phyloP scores from a whole-genome alignment of 2,113 vertebrate genomes.

The Hippocampus barbouri region DNA sequence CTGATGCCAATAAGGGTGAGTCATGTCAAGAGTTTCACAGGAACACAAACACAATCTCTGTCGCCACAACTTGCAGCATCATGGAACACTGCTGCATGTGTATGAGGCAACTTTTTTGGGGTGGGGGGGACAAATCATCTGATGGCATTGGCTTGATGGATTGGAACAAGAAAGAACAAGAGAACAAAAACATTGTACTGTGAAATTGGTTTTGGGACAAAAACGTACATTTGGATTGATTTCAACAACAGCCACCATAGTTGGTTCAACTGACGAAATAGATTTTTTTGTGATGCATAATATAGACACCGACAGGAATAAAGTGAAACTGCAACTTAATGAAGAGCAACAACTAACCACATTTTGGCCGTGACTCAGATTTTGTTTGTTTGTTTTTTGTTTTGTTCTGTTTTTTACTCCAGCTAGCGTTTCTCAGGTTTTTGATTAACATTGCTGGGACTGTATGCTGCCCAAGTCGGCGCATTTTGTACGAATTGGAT shows the following conservation, averaged over 20 bases:
- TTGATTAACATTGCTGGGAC: too few relatives aligned
- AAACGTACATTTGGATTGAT: too few relatives aligned
- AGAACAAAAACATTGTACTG: neutral
- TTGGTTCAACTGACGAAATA: too few relatives aligned
- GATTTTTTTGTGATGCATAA: too few relatives aligned
- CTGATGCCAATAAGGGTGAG: neutral
- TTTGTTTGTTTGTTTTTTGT: too few relatives aligned
- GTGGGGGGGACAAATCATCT: neutral
- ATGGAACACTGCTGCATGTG: neutral
- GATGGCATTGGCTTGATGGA: neutral
- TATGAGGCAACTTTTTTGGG: neutral
- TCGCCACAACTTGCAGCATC: neutral
- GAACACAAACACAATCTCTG: neutral
- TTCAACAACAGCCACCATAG: too few relatives aligned
- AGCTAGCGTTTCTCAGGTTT: too few relatives aligned
- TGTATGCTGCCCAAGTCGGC: neutral
- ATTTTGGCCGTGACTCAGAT: too few relatives aligned
- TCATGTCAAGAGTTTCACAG: slow-evolving; percentile 1
- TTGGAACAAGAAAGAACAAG: neutral
- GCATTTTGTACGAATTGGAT: neutral
- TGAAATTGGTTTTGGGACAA: neutral
- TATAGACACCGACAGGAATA: too few relatives aligned
- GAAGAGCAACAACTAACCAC: too few relatives aligned
- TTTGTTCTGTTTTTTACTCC: too few relatives aligned
- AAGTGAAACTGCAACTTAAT: too few relatives aligned